Conservation (phyloP, 2,797 vertebrate genomes). For the Channallabes apus region DNA sequence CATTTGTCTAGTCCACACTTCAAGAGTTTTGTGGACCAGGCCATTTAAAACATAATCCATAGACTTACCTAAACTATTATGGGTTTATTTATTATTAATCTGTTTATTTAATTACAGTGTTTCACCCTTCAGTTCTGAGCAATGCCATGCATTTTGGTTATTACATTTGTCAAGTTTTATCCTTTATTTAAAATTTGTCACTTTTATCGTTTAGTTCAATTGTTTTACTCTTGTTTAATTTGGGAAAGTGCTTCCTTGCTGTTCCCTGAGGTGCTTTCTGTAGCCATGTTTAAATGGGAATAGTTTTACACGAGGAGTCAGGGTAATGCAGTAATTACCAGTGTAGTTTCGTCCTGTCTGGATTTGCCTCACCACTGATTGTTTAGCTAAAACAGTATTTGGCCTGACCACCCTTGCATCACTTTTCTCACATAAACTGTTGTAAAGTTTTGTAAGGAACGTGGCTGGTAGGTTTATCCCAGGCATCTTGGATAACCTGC, state of each 20-base stretch:
- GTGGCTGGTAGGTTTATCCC: neutral
- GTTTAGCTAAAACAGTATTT: conserved; percentile 4
- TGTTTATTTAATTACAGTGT: neutral
- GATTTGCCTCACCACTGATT: neutral
- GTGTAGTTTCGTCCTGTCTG: neutral
- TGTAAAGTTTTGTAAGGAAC: neutral
- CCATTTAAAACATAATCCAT: neutral
- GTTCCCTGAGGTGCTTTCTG: neutral
- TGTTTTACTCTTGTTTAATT: neutral
- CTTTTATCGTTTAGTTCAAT: neutral
- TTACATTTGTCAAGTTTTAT: neutral
- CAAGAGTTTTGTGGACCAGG: no score
- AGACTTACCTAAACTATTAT: neutral
- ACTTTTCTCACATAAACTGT: neutral
- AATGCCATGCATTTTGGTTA: neutral
- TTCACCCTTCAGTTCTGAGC: neutral
- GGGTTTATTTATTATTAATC: neutral
- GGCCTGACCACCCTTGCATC: neutral
- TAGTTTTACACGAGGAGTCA: neutral
- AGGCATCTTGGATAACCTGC: neutral
- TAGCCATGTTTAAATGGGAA: neutral
- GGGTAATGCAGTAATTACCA: neutral
- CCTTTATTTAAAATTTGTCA: neutral
- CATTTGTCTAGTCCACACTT: no score
- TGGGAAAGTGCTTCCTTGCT: neutral